A percentile compares a stretch with the other conserved stretches of the same genome.
These are phyloP conservation scores for Polyergus mexicanus DNA, from an alignment of 1,140 invertebrate genomes.

Conservation along the genomic window DNA sequence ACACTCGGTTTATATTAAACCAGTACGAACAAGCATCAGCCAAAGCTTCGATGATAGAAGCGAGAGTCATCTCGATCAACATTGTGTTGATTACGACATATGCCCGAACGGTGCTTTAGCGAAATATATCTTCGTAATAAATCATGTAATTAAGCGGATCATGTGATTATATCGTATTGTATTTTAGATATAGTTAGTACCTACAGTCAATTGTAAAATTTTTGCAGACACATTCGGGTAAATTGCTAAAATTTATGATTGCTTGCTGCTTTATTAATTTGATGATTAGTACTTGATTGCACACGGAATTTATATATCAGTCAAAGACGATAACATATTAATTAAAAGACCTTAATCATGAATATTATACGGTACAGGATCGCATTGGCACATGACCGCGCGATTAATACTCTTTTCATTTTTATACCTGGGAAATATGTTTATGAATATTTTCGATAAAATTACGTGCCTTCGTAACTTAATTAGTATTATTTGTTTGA, in stretches of 20 bases:
- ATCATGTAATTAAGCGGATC: conserved; percentile 12
- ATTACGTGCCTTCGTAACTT: conserved; percentile 53
- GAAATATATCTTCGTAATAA: conserved; percentile 46
- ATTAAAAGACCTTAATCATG: not conserved
- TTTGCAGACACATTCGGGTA: not conserved
- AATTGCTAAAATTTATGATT: conserved; percentile 24
- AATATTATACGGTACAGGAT: not conserved
- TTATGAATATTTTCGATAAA: conserved; percentile 20
- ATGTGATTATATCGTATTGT: conserved; percentile 35
- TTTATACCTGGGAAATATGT: not conserved
- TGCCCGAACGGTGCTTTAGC: conserved; percentile 44
- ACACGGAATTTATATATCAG: not conserved
- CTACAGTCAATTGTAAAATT: conserved; percentile 37
- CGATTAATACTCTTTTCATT: not conserved
- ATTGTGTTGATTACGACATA: conserved; percentile 16
- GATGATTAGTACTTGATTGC: conserved; percentile 26
- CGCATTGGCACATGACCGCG: not conserved
- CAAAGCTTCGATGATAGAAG: conserved; percentile 48
- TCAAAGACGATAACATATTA: not conserved
- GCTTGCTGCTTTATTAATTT: not conserved
- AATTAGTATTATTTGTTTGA: conserved; percentile 28
- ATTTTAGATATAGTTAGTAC: conserved; percentile 14
- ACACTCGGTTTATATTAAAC: conserved; percentile 81
- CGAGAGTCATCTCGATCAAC: conserved; percentile 32
- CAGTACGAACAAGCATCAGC: conserved; percentile 45